These are phyloP conservation scores for Orchesella cincta DNA, from an alignment of 1,140 invertebrate genomes.

Conservation along the genomic window DNA sequence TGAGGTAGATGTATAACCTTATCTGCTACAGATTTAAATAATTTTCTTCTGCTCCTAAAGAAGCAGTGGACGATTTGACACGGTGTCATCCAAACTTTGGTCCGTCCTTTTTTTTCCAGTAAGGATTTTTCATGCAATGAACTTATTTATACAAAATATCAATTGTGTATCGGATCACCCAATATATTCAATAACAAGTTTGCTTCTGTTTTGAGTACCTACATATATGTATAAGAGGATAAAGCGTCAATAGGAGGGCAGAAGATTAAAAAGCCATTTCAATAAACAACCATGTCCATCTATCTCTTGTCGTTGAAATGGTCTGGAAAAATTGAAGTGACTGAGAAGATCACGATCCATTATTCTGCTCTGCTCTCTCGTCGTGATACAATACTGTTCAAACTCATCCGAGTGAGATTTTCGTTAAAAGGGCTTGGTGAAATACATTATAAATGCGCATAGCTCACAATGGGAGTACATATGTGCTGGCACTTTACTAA, in stretches of 20 bases:
- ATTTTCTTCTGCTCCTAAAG: not conserved
- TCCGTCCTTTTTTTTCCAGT: slow-evolving; percentile 4
- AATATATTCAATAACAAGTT: slow-evolving; percentile 11
- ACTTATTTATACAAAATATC: not conserved
- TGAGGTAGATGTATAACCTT: not conserved
- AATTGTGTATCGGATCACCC: not conserved
- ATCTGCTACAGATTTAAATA: slow-evolving; percentile 15
- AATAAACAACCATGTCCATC: slow-evolving; percentile 27
- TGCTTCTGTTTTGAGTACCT: slow-evolving; percentile 22
- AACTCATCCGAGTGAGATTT: slow-evolving; percentile 7
- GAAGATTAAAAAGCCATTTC: slow-evolving; percentile 31
- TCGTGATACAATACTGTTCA: slow-evolving; percentile 13
- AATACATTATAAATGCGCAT: slow-evolving; percentile 19
- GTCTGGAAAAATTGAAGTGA: slow-evolving; percentile 36
- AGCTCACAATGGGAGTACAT: slow-evolving; percentile 24
- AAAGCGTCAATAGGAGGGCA: slow-evolving; percentile 16
- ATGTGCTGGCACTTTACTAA: slow-evolving; percentile 33
- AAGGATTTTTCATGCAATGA: not conserved
- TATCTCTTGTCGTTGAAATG: slow-evolving; percentile 27
- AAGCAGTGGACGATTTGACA: slow-evolving; percentile 7
- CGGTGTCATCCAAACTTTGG: slow-evolving; percentile 22
- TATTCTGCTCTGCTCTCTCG: not conserved
- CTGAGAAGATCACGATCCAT: slow-evolving; percentile 24
- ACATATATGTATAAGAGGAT: too few species aligned
- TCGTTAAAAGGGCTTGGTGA: slow-evolving; percentile 30